Percentiles rank a stretch among this genome's conserved stretches.
phyloP scores from a whole-genome alignment of 1,140 invertebrate species.

The Ectropis grisescens region DNA sequence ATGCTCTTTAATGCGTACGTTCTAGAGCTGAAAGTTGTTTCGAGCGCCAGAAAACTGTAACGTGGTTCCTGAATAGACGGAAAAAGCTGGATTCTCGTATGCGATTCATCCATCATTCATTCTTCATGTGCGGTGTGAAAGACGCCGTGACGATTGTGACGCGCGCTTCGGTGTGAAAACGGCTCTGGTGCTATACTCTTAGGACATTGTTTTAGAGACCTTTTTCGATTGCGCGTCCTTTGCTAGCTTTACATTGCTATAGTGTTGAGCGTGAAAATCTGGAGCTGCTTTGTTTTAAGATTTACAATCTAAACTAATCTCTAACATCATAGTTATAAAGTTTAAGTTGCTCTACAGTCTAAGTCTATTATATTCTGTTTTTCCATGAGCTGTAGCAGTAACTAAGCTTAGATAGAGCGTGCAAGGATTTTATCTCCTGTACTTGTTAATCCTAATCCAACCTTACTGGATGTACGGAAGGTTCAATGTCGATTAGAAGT shows the following conservation, averaged over 20 bases:
- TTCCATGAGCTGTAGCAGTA: too few species aligned
- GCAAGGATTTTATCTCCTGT: conserved; percentile 29
- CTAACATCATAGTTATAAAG: too few species aligned
- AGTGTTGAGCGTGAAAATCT: background rate
- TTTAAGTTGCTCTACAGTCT: too few species aligned
- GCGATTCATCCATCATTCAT: conserved; percentile 62
- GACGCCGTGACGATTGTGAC: conserved; percentile 57
- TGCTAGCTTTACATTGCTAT: too few species aligned
- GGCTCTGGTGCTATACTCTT: conserved; percentile 20
- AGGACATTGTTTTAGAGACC: conserved; percentile 24
- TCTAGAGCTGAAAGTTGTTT: conserved; percentile 18
- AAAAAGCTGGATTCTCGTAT: conserved; percentile 44
- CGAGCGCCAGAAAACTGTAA: conserved; percentile 3
- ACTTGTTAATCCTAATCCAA: too few species aligned
- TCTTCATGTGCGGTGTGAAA: conserved; percentile 49
- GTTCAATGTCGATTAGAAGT: too few species aligned
- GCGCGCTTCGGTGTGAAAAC: conserved; percentile 35
- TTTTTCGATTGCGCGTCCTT: conserved; percentile 23
- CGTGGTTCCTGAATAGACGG: conserved; percentile 26
- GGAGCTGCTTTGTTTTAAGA: too few species aligned
- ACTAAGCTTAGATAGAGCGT: conserved; percentile 39
- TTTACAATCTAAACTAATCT: too few species aligned
- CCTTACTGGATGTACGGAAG: too few species aligned
- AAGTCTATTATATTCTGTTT: too few species aligned
- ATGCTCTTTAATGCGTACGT: conserved; percentile 1